A percentile compares a stretch with the other conserved stretches of the same genome.
Evolutionary conservation across 2,113 vertebrate genomes (phyloP).

Genomic region (Dasyurus viverrinus): DNA sequence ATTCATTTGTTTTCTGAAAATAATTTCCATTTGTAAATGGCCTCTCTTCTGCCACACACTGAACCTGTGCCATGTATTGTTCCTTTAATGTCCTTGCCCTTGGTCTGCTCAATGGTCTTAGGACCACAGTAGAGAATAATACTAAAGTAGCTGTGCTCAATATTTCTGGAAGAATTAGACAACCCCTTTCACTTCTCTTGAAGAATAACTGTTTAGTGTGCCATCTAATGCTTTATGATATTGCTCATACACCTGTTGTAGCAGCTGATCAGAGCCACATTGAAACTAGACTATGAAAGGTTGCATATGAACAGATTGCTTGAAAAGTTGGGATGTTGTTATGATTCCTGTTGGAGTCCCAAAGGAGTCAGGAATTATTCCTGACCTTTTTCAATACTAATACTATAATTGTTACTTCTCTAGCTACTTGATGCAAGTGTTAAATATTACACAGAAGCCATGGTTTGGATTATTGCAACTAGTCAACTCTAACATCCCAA

Average conservation of each 20-base stretch:
- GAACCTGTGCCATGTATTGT: too few species aligned
- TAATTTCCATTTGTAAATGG: too few species aligned
- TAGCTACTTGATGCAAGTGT: conserved; percentile 91
- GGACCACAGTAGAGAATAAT: conserved; percentile 81
- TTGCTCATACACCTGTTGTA: conserved; percentile 95
- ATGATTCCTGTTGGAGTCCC: conserved; percentile 97
- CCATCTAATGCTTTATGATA: conserved; percentile 93
- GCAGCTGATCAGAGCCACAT: conserved; percentile 98
- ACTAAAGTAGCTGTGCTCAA: conserved; percentile 95
- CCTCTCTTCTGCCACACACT: too few species aligned
- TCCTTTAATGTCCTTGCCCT: too few species aligned
- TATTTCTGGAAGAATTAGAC: conserved; percentile 95
- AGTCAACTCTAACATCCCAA: conserved; percentile 98
- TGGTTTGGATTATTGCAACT: conserved; percentile 97
- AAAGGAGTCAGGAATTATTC: conserved; percentile 95
- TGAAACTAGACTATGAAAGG: conserved; percentile 94
- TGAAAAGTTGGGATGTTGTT: conserved; percentile 94
- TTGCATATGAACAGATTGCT: conserved; percentile 90
- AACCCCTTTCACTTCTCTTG: conserved; percentile 95
- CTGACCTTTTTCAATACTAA: conserved; percentile 99
- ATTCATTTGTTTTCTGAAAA: neutral
- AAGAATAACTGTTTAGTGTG: conserved; percentile 98
- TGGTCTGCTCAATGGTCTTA: too few species aligned
- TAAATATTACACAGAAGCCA: conserved; percentile 93
- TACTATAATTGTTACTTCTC: conserved; percentile 93